phyloP scores from a whole-genome alignment of 1,140 invertebrate species.

The Cydia pomonella region DNA sequence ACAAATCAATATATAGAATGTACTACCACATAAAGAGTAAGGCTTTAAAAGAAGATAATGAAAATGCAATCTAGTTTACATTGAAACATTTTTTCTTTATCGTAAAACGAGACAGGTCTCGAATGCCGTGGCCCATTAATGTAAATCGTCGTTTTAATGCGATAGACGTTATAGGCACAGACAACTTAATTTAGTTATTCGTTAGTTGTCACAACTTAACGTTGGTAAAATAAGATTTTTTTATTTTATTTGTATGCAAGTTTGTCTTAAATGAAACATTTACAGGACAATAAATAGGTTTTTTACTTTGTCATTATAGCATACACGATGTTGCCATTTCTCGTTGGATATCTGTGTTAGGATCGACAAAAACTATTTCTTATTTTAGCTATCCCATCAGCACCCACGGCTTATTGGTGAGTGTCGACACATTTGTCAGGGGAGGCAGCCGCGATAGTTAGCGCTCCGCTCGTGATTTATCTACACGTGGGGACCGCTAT shows the following conservation, averaged over 20 bases:
- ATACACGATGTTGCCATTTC: neutral
- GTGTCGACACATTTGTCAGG: constrained; percentile 71
- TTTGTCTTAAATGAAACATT: constrained; percentile 18
- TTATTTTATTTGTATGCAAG: constrained; percentile 30
- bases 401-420: constrained; percentile 53
- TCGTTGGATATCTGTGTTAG: constrained; percentile 7
- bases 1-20: constrained; percentile 37
- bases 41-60: constrained; percentile 43
- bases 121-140: constrained; percentile 47
- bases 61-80: constrained; percentile 54
- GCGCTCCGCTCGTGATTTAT: constrained; percentile 64
- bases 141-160: constrained; percentile 54
- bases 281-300: neutral
- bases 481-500: constrained; percentile 46
- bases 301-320: constrained; percentile 18
- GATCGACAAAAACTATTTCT: constrained; percentile 47
- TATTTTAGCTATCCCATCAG: constrained; percentile 58
- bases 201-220: constrained; percentile 38
- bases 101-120: constrained; percentile 36
- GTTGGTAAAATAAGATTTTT: constrained; percentile 36
- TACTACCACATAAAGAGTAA: constrained; percentile 37
- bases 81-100: constrained; percentile 51
- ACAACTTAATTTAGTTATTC: constrained; percentile 58
- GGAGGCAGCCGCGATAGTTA: constrained; percentile 50
- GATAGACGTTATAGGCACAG: constrained; percentile 44